These are phyloP conservation scores for Perognathus longimembris DNA, from an alignment of 2,113 vertebrate genomes.

Conservation along the genomic window DNA sequence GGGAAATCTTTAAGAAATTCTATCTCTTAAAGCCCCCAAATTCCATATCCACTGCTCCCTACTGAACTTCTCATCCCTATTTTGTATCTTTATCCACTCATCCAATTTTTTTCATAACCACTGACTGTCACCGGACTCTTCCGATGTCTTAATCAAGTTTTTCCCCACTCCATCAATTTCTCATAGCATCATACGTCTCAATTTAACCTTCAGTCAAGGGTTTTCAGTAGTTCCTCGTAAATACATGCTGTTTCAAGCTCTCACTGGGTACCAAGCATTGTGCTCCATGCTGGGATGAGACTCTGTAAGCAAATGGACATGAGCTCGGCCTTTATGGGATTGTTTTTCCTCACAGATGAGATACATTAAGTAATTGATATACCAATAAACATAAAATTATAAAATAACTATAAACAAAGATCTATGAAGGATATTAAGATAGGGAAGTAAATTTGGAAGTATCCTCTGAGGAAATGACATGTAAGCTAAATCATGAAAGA, in stretches of 20 bases:
- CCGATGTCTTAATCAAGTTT: background rate
- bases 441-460: background rate
- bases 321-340: background rate
- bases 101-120: background rate
- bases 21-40: background rate
- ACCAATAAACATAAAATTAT: background rate
- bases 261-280: background rate
- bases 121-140: background rate
- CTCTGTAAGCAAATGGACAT: background rate
- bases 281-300: background rate
- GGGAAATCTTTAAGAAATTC: too few species aligned
- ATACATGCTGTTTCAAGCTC: background rate
- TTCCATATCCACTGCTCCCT: background rate
- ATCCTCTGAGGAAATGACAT: background rate
- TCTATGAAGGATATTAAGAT: background rate
- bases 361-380: background rate
- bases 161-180: background rate
- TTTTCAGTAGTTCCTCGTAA: background rate
- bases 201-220: background rate
- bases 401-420: background rate
- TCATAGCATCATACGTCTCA: background rate
- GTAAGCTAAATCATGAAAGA: background rate
- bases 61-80: background rate
- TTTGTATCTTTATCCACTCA: background rate
- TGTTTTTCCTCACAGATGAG: background rate